Conservation (phyloP, 2,113 vertebrate genomes). For the Brachirus orientalis region DNA sequence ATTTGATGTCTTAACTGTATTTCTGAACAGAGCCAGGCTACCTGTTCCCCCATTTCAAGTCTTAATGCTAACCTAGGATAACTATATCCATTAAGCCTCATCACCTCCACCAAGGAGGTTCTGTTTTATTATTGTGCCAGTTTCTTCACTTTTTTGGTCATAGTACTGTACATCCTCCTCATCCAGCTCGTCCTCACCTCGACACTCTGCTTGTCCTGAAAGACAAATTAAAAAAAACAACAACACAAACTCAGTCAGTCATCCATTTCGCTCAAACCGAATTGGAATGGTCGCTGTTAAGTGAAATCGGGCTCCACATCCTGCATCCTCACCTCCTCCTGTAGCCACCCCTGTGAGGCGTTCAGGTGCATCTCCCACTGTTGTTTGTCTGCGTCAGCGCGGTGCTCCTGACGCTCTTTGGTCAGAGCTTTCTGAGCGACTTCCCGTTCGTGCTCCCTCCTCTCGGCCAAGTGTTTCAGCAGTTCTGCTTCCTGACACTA, state of each 20-base stretch:
- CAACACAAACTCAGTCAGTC: background rate
- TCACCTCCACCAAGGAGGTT: no score
- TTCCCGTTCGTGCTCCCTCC: constrained; percentile 91
- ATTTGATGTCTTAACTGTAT: no score
- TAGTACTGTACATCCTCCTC: no score
- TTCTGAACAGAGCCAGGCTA: no score
- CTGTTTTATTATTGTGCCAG: no score
- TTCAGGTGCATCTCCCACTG: constrained; percentile 89
- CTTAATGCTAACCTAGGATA: no score
- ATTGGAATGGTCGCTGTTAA: no score
- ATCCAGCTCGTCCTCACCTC: constrained; percentile 85
- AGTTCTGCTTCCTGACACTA: constrained; percentile 95
- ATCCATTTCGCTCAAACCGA: no score
- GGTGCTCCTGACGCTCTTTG: constrained; percentile 90
- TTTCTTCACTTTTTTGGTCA: no score
- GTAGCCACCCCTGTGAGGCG: constrained; percentile 87
- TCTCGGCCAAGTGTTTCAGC: constrained; percentile 91
- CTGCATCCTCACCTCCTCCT: constrained; percentile 88
- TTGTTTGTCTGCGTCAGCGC: constrained; percentile 90
- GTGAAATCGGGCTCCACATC: rapidly evolving
- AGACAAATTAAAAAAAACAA: constrained; percentile 51
- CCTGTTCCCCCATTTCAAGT: no score
- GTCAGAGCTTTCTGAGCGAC: constrained; percentile 93
- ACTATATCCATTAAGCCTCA: background rate
- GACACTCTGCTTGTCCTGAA: constrained; percentile 92